phyloP scores from a whole-genome alignment of 2,113 vertebrate genomes.

The Butorides virescens region DNA sequence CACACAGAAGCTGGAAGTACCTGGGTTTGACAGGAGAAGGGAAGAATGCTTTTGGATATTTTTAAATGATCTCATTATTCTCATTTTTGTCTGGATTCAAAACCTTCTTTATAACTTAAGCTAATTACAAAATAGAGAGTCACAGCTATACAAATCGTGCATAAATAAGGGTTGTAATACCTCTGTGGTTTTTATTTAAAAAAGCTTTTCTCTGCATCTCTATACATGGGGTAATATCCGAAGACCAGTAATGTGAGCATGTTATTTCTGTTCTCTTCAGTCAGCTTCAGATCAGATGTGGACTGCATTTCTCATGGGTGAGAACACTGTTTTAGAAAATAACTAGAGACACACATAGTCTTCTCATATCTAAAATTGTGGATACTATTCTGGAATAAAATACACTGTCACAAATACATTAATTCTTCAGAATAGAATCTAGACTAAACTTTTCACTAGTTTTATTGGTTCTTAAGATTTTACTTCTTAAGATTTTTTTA shows the following conservation, averaged over 20 bases:
- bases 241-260: background rate
- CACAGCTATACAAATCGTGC: background rate
- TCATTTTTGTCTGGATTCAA: background rate
- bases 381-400: background rate
- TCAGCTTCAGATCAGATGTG: background rate
- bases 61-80: background rate
- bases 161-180: background rate
- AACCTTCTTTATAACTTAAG: background rate
- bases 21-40: background rate
- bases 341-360: background rate
- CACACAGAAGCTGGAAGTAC: background rate
- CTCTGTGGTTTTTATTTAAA: background rate
- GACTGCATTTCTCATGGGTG: background rate
- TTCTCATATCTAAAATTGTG: background rate
- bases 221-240: background rate
- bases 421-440: background rate
- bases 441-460: background rate
- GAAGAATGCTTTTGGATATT: background rate
- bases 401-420: background rate
- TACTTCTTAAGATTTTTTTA: background rate
- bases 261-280: background rate
- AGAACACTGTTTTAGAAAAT: background rate
- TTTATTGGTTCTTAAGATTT: background rate
- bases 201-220: background rate
- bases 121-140: background rate